phyloP scores from a whole-genome alignment of 2,113 vertebrate genomes.

The Leucoraja erinaceus region DNA sequence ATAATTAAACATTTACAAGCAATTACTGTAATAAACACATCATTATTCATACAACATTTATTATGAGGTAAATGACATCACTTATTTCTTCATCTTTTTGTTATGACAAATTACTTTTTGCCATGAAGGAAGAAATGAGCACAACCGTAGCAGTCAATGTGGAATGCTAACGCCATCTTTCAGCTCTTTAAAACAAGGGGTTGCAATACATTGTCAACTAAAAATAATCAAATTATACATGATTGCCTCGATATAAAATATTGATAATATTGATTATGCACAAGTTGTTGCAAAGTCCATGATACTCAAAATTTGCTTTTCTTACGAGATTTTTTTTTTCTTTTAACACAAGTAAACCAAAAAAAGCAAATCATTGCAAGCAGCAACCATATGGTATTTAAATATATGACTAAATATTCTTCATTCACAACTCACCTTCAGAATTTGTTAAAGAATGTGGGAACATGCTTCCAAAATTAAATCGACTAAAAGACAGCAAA shows the following conservation, averaged over 20 bases:
- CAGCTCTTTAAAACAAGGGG: background rate
- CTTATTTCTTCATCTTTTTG: background rate
- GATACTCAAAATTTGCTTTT: background rate
- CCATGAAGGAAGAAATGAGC: background rate
- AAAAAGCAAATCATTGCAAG: background rate
- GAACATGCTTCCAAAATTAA: no score
- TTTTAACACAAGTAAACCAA: background rate
- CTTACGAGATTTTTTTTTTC: background rate
- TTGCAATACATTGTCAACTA: background rate
- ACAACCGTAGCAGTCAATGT: background rate
- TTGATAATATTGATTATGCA: background rate
- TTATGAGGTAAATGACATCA: background rate
- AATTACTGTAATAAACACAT: background rate
- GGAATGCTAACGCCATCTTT: background rate
- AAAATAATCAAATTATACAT: background rate
- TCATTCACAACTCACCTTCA: no score
- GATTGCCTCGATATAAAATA: background rate
- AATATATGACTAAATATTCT: background rate
- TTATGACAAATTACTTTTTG: background rate
- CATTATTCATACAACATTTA: background rate
- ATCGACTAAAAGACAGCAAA: no score
- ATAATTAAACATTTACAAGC: background rate
- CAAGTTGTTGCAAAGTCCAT: background rate
- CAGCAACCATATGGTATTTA: background rate
- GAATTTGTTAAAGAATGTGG: no score